Percentiles rank a stretch among this genome's conserved stretches.
These are phyloP conservation scores for Acrocyrtus sp. DNA, from an alignment of 2,888 invertebrate species.

Conservation along the genomic window DNA sequence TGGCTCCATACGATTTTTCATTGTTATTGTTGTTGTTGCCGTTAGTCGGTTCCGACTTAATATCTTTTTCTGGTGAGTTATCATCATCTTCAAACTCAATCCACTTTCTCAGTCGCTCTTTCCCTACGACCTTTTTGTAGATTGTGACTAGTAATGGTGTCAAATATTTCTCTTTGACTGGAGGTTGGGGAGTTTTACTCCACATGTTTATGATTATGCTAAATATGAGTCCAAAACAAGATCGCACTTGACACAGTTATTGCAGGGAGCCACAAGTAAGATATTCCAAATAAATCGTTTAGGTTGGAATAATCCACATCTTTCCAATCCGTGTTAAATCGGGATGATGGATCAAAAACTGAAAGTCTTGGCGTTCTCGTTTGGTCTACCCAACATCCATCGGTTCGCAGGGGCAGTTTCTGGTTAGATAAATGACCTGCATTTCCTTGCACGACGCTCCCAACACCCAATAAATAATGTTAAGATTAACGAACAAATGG, in stretches of 20 bases:
- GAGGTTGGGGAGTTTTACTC: conserved; percentile 8
- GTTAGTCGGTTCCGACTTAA: not conserved
- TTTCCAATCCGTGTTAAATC: conserved; percentile 45
- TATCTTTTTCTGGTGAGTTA: not conserved
- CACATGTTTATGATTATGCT: conserved; percentile 38
- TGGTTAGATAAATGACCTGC: conserved; percentile 49
- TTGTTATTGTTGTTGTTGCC: not conserved
- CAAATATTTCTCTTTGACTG: conserved; percentile 44
- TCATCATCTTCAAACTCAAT: conserved; percentile 45
- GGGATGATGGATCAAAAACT: too few species aligned
- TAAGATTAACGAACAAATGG: conserved; percentile 37
- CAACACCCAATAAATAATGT: conserved; percentile 56
- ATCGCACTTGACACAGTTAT: conserved; percentile 40
- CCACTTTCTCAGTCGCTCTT: conserved; percentile 34
- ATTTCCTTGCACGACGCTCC: conserved; percentile 51
- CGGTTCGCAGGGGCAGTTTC: conserved; percentile 39
- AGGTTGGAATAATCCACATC: conserved; percentile 37
- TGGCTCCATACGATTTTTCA: not conserved
- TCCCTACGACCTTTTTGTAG: conserved; percentile 40
- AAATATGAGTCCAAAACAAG: conserved; percentile 47
- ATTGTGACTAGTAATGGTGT: conserved; percentile 40
- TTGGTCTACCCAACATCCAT: conserved; percentile 43
- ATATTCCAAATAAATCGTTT: conserved; percentile 43
- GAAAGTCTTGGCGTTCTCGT: conserved; percentile 3
- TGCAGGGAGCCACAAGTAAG: conserved; percentile 54